These are phyloP conservation scores for Macroglossus sobrinus DNA, from an alignment of 2,113 vertebrate species.

Conservation along the genomic window DNA sequence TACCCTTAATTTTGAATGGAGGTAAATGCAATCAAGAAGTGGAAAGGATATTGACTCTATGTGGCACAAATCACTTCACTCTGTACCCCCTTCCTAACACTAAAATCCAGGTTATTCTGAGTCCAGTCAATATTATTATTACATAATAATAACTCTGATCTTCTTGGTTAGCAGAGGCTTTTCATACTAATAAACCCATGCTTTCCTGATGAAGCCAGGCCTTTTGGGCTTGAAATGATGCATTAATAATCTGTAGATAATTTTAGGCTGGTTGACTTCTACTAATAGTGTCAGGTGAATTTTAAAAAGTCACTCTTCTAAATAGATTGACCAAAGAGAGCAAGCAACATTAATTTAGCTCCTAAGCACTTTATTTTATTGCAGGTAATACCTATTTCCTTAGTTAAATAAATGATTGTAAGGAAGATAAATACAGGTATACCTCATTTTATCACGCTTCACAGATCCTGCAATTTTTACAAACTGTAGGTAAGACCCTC, in stretches of 20 bases:
- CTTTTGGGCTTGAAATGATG: not conserved
- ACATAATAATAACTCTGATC: not conserved
- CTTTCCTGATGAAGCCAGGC: not conserved
- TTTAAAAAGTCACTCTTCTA: conserved; percentile 18
- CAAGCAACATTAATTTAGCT: not conserved
- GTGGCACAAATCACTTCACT: not conserved
- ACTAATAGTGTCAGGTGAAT: conserved; percentile 3
- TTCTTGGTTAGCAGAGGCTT: not conserved
- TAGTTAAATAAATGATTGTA: not conserved
- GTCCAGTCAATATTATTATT: conserved; percentile 5
- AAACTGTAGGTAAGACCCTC: not conserved
- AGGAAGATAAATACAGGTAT: conserved; percentile 29
- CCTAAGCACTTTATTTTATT: not conserved
- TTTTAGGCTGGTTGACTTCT: conserved; percentile 5
- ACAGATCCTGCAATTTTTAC: not conserved
- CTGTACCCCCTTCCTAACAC: not conserved
- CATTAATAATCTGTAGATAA: not conserved
- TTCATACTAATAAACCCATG: not conserved
- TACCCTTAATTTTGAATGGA: not conserved
- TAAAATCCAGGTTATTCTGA: conserved; percentile 4
- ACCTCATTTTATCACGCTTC: not conserved
- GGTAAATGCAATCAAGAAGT: not conserved
- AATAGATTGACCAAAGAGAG: not conserved
- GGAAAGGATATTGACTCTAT: not conserved
- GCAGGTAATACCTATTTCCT: not conserved